phyloP scores from a whole-genome alignment of 2,113 vertebrate genomes.

The Phainopepla nitens region DNA sequence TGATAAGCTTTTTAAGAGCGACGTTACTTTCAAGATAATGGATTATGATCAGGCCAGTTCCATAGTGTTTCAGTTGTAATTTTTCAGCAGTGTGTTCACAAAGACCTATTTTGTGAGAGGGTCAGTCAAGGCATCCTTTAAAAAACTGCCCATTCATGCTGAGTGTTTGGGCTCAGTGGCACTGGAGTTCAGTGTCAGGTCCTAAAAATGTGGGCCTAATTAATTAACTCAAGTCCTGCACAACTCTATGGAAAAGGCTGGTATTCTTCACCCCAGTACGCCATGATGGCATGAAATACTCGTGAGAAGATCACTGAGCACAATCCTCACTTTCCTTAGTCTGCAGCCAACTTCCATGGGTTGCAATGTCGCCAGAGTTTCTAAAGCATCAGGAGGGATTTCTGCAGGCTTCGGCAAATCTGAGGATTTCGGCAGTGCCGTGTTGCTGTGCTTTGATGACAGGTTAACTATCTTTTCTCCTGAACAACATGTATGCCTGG shows the following conservation, averaged over 20 bases:
- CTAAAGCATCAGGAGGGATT: neutral
- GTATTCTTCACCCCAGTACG: neutral
- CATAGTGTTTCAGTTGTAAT: neutral
- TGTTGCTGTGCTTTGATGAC: neutral
- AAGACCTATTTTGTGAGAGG: neutral
- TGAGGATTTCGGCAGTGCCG: neutral
- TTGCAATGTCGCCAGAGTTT: neutral
- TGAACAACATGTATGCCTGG: neutral
- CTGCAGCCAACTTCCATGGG: neutral
- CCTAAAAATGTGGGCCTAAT: neutral
- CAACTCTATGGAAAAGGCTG: neutral
- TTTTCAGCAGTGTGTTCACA: neutral
- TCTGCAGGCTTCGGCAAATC: neutral
- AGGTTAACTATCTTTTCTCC: neutral
- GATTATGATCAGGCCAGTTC: neutral
- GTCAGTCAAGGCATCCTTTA: neutral
- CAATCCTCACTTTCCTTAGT: neutral
- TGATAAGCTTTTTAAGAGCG: neutral
- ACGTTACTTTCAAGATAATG: neutral
- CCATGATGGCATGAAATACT: neutral
- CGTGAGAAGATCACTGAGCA: neutral
- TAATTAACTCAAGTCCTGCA: conserved; percentile 4
- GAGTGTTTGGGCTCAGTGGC: neutral
- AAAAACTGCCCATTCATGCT: neutral
- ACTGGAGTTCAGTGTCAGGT: neutral